These are phyloP conservation scores for Aradophagus sp. DNA, from an alignment of 1,140 invertebrate species.

Conservation along the genomic window DNA sequence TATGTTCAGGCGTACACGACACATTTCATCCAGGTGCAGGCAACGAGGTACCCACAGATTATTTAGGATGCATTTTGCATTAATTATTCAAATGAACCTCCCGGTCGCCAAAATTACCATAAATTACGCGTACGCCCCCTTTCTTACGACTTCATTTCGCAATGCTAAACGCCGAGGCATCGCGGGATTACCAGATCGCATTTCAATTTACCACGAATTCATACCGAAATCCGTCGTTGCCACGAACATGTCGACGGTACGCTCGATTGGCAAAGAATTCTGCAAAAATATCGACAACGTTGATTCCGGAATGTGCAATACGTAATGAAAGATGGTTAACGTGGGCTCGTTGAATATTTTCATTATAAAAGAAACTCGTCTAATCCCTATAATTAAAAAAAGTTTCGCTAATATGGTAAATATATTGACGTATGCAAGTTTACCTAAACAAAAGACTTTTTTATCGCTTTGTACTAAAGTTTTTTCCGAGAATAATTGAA, in stretches of 20 bases:
- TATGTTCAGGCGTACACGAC: constrained; percentile 52
- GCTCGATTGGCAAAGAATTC: constrained; percentile 7
- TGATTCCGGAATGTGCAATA: too few relatives aligned
- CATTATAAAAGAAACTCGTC: too few relatives aligned
- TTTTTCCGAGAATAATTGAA: too few relatives aligned
- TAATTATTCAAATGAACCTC: constrained; percentile 73
- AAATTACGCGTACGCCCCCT: constrained; percentile 65
- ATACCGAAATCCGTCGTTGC: constrained; percentile 16
- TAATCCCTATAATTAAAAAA: too few relatives aligned
- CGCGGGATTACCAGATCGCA: constrained; percentile 55
- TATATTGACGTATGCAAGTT: too few relatives aligned
- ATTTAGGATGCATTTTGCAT: constrained; percentile 74
- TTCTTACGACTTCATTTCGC: constrained; percentile 64
- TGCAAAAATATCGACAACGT: too few relatives aligned
- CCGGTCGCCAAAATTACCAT: constrained; percentile 68
- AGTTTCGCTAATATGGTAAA: too few relatives aligned
- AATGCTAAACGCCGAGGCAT: constrained; percentile 50
- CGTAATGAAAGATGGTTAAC: too few relatives aligned
- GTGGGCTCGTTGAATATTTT: too few relatives aligned
- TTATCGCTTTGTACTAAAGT: too few relatives aligned
- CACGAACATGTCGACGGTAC: constrained; percentile 11
- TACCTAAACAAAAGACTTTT: too few relatives aligned
- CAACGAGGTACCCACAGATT: constrained; percentile 66
- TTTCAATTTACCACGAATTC: constrained; percentile 59
- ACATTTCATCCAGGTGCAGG: constrained; percentile 63